These are phyloP conservation scores for Patagioenas fasciata DNA, from an alignment of 2,113 vertebrate genomes.

Conservation along the genomic window DNA sequence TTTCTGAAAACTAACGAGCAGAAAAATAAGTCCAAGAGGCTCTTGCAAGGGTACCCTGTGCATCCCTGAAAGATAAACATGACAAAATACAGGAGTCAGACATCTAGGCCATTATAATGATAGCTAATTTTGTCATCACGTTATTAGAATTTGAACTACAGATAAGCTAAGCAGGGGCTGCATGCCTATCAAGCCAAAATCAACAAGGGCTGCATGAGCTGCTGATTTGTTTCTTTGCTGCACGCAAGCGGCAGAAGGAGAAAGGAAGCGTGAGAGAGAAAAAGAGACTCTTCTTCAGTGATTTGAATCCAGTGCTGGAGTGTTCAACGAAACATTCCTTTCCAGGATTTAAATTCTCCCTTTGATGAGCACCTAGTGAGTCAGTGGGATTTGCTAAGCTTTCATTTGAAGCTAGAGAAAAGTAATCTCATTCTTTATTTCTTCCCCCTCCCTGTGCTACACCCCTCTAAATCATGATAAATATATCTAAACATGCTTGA, in stretches of 20 bases:
- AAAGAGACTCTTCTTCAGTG: background rate
- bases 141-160: background rate
- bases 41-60: background rate
- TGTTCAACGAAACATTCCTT: background rate
- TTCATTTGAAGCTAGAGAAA: conserved; percentile 13
- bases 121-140: background rate
- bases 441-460: background rate
- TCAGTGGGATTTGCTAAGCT: conserved; percentile 1
- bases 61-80: background rate
- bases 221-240: conserved; percentile 45
- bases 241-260: background rate
- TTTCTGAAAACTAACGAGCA: background rate
- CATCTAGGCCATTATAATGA: background rate
- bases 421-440: conserved; percentile 28
- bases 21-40: background rate
- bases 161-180: background rate
- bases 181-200: background rate
- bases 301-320: conserved; percentile 10
- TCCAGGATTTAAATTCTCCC: conserved; percentile 30
- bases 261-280: background rate
- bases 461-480: conserved; percentile 68
- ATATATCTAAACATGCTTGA: conserved; percentile 74
- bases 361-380: conserved; percentile 39
- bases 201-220: background rate
- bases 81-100: background rate